Conservation (phyloP, 2,113 vertebrate genomes). For the Sylvietta virens region DNA sequence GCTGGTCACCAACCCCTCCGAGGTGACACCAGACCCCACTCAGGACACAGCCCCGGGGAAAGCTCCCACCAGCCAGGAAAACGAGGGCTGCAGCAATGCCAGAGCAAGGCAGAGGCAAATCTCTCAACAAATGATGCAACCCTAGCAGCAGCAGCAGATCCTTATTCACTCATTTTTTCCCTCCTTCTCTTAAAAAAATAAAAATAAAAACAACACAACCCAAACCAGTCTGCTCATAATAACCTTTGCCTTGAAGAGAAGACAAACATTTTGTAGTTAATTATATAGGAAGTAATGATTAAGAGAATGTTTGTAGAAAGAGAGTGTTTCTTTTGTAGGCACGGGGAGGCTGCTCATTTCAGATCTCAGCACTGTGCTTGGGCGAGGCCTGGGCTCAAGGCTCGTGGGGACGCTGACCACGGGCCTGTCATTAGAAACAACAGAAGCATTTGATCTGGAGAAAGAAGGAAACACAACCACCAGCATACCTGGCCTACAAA, state of each 20-base stretch:
- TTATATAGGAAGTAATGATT: constrained; percentile 3
- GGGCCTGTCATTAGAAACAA: background rate
- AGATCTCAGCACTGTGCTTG: background rate
- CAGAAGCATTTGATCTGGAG: background rate
- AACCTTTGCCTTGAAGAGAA: constrained; percentile 20
- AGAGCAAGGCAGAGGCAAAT: background rate
- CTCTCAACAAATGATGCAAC: constrained; percentile 20
- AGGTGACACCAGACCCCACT: background rate
- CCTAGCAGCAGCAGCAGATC: background rate
- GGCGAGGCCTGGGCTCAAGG: background rate
- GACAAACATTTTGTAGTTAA: background rate
- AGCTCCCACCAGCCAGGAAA: background rate
- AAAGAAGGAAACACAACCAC: background rate
- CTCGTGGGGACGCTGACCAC: background rate
- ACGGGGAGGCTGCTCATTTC: background rate
- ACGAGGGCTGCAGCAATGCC: background rate
- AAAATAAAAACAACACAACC: background rate
- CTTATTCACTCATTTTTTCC: background rate
- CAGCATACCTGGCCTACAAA: constrained; percentile 19
- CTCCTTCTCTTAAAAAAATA: background rate
- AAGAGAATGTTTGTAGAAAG: background rate
- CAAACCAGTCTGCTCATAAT: background rate
- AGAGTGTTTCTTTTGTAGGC: background rate
- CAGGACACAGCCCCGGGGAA: background rate
- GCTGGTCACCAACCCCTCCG: background rate